Conservation (phyloP, 2,888 invertebrate species). For the Melanostoma scalare region DNA sequence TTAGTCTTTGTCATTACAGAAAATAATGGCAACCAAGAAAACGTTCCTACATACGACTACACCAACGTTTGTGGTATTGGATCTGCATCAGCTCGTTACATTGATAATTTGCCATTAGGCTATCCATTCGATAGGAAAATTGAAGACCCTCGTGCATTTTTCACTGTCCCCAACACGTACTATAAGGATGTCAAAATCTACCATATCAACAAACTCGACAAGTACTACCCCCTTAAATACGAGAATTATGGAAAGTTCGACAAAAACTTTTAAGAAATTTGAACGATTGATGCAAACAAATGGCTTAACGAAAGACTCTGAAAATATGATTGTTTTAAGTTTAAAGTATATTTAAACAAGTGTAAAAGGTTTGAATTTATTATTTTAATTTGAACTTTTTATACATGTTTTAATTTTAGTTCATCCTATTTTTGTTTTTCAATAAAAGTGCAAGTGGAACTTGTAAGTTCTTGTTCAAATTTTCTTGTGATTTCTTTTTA, state of each 20-base stretch:
- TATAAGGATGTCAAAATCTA: constrained; percentile 83
- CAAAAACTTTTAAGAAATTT: constrained; percentile 74
- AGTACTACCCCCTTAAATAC: constrained; percentile 76
- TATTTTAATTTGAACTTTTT: too few species aligned
- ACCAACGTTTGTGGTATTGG: too few species aligned
- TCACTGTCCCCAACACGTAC: constrained; percentile 84
- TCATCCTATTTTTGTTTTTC: too few species aligned
- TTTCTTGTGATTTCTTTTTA: too few species aligned
- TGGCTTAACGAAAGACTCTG: too few species aligned
- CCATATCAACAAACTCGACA: constrained; percentile 68
- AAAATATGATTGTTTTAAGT: too few species aligned
- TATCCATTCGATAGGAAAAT: constrained; percentile 88
- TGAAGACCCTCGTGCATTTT: constrained; percentile 83
- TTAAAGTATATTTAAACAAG: too few species aligned
- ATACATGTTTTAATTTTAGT: too few species aligned
- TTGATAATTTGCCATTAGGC: constrained; percentile 85
- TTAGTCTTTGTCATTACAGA: constrained; percentile 85
- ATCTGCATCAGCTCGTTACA: constrained; percentile 79
- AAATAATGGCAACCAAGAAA: constrained; percentile 78
- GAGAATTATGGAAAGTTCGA: constrained; percentile 77
- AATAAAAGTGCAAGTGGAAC: too few species aligned
- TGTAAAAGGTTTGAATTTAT: too few species aligned
- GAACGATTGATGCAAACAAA: too few species aligned
- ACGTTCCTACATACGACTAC: constrained; percentile 76
- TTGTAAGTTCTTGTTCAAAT: too few species aligned